Base-by-base conservation (phyloP, 2,113 vertebrate genomes). In the Camelus dromedarius region DNA sequence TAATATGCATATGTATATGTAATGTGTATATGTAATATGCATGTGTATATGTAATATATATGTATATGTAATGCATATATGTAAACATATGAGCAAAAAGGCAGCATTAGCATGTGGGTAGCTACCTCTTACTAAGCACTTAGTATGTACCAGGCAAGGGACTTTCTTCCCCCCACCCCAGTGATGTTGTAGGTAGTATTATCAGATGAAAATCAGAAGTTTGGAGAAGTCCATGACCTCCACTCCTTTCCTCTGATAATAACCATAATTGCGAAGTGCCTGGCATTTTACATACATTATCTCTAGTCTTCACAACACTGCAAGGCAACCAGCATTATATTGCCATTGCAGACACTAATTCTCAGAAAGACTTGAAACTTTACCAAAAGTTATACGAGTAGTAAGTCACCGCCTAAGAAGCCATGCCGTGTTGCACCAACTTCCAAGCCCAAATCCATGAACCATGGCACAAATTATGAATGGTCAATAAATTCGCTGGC, bases 281-380 rank as follows among this genome's bases (percentile, higher is more conserved):
- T 58, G 26, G 46, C 12, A 94, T 79, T 92, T 87, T 90, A 30
- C 5, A 69, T 22, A 46, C 14, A 24, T 54, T 66, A 46, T 56
- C 8, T 19, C 16, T 18, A 70, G 38, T 92, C 56, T 14, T 92
- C 32, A 42, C 20, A 70, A 50, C 13, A 48, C 15, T 60, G 3
- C 32, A 54, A 20, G 11, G 54, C 67, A 60, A 70, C 5, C 50
- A 76, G 54, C 5, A 48, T 35, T 85, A 24, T 75, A 50, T 52
- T 83, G 8, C 28, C 52, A 62, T 35, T 75, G 24, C 16, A 87
- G 20, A 12, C 2, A 35, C 16, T 56, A 75, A 75, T 62, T 94
- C 48, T 77, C 73, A 86, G 84, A 90, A 92, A 91, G 18, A 92
- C 66, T 84, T 83, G 64, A 83, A 66, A 93, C 72, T 67, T 46